A percentile compares a stretch with the other conserved stretches of the same genome.
phyloP scores from a whole-genome alignment of 2,888 invertebrate genomes.

The Polymixis lichenea region DNA sequence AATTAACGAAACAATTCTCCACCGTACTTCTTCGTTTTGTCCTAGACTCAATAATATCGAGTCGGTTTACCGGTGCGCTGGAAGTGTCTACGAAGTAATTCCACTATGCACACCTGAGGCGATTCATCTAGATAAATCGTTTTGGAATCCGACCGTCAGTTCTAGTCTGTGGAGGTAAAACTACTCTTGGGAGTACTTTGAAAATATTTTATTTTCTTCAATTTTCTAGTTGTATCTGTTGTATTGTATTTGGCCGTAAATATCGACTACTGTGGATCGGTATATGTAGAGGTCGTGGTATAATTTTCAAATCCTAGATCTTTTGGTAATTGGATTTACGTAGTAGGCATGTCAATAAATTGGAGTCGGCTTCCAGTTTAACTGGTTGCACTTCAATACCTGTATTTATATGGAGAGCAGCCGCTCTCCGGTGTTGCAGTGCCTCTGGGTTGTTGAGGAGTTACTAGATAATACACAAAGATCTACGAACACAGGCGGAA shows the following conservation, averaged over 20 bases:
- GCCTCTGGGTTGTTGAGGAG: no score
- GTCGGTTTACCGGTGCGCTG: constrained; percentile 21
- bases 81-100: constrained; percentile 56
- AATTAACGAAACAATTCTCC: constrained; percentile 41
- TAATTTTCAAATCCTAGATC: background rate
- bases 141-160: constrained; percentile 49
- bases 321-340: background rate
- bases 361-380: no score
- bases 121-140: constrained; percentile 59
- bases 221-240: background rate
- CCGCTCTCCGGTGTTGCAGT: no score
- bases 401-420: no score
- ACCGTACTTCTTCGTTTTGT: constrained; percentile 35
- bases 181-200: constrained; percentile 5
- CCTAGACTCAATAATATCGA: constrained; percentile 48
- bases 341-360: background rate
- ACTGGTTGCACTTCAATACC: no score
- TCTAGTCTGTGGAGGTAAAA: constrained; percentile 8
- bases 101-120: constrained; percentile 58
- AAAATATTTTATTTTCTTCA: background rate
- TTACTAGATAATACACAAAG: no score
- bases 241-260: background rate
- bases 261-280: background rate
- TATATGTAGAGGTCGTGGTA: background rate
- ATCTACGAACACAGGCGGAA: no score